A percentile compares a stretch with the other conserved stretches of the same genome.
phyloP scores from a whole-genome alignment of 1,140 invertebrate species.

The Asbolus verrucosus region DNA sequence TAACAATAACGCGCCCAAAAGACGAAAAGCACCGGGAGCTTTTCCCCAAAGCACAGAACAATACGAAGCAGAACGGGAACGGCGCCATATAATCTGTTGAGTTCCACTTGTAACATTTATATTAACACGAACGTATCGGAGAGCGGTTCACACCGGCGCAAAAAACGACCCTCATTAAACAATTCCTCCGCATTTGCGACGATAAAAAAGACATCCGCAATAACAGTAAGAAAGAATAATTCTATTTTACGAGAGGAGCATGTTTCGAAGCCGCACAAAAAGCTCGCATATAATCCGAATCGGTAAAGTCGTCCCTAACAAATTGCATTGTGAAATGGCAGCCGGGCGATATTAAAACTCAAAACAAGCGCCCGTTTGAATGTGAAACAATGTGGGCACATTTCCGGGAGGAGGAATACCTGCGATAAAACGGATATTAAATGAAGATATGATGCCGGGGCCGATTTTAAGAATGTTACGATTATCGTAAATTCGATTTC shows the following conservation, averaged over 20 bases:
- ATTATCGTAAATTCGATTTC: slow-evolving; percentile 18
- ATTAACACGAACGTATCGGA: no score
- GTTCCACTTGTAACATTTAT: no score
- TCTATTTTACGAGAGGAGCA: neutral
- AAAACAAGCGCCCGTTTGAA: slow-evolving; percentile 11
- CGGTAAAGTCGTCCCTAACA: slow-evolving; percentile 1
- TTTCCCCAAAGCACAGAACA: no score
- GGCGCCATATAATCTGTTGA: no score
- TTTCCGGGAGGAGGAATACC: neutral
- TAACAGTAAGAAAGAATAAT: neutral
- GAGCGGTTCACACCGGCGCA: no score
- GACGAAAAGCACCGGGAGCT: no score
- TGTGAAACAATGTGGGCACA: slow-evolving; percentile 22
- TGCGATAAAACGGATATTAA: slow-evolving; percentile 24
- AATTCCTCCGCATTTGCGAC: no score
- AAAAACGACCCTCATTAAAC: no score
- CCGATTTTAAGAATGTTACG: neutral
- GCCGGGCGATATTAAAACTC: neutral
- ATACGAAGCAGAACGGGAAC: no score
- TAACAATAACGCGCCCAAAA: no score
- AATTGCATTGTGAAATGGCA: slow-evolving; percentile 11
- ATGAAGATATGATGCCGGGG: slow-evolving; percentile 6
- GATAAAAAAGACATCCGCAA: no score
- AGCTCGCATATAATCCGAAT: neutral
- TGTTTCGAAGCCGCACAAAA: neutral